Conservation (phyloP, 2,888 invertebrate species). For the Conops quadrifasciatus region DNA sequence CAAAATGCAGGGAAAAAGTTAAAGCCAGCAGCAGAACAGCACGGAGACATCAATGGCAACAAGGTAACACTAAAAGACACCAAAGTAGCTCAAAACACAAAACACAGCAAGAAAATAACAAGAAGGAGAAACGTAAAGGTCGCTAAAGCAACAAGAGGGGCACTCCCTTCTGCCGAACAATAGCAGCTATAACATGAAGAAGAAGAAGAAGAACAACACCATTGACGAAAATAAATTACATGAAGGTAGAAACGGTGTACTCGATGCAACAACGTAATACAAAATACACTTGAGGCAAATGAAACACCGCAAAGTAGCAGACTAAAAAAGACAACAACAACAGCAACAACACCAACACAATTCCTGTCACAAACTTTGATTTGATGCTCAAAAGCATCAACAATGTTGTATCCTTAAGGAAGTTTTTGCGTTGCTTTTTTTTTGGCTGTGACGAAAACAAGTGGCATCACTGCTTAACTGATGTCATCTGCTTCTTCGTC, state of each 20-base stretch:
- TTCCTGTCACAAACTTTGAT: background rate
- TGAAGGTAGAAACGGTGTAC: no score
- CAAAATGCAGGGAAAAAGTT: no score
- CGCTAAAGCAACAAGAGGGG: no score
- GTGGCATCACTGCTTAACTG: slow-evolving; percentile 5
- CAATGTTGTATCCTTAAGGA: background rate
- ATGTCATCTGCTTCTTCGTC: no score
- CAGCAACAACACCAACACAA: background rate
- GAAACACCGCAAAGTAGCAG: background rate
- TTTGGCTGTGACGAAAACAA: background rate
- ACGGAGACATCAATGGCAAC: no score
- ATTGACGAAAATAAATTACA: no score
- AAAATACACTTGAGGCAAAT: background rate
- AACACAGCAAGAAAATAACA: background rate
- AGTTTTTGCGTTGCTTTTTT: background rate
- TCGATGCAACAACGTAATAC: background rate
- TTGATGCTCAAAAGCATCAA: background rate
- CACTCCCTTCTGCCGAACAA: no score
- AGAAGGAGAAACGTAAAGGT: no score
- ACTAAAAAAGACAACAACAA: background rate
- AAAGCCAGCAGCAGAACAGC: no score
- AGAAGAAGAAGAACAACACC: no score
- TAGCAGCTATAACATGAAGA: no score
- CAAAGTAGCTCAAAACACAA: background rate
- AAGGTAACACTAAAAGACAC: no score